Evolutionary conservation across 2,113 vertebrate species (phyloP).

Genomic region (Crotalus horridus): DNA sequence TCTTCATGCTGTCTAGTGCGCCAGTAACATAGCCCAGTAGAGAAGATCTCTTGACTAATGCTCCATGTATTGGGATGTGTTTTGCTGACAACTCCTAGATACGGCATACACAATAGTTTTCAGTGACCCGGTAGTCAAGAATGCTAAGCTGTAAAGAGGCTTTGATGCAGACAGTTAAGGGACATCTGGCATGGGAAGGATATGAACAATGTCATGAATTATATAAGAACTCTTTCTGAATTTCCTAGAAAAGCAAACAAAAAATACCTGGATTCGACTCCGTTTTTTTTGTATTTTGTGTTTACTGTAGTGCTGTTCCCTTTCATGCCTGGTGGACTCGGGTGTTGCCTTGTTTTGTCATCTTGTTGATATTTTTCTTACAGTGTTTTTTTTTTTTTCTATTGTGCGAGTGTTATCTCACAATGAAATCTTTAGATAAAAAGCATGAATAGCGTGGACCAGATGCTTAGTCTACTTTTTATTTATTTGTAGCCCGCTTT

Average conservation of each 20-base stretch:
- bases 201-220: slow-evolving; percentile 31
- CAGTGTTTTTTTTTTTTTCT: neutral
- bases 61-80: neutral
- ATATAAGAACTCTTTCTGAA: neutral
- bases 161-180: slow-evolving; percentile 40
- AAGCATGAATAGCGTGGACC: neutral
- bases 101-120: neutral
- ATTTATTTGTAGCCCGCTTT: neutral
- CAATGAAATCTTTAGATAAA: neutral
- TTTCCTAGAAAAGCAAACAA: neutral
- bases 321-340: neutral
- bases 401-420: neutral
- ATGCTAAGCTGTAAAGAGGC: slow-evolving; percentile 44
- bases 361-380: neutral
- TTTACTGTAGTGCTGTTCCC: neutral
- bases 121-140: slow-evolving; percentile 22
- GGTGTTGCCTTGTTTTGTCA: neutral
- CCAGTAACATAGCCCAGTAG: neutral
- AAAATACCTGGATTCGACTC: neutral
- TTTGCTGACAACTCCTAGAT: slow-evolving; percentile 3
- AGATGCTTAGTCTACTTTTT: neutral
- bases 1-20: neutral
- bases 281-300: neutral
- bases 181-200: slow-evolving; percentile 36
- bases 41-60: neutral